Evolutionary conservation across 2,113 vertebrate species (phyloP).

Genomic region (Anas platyrhynchos): DNA sequence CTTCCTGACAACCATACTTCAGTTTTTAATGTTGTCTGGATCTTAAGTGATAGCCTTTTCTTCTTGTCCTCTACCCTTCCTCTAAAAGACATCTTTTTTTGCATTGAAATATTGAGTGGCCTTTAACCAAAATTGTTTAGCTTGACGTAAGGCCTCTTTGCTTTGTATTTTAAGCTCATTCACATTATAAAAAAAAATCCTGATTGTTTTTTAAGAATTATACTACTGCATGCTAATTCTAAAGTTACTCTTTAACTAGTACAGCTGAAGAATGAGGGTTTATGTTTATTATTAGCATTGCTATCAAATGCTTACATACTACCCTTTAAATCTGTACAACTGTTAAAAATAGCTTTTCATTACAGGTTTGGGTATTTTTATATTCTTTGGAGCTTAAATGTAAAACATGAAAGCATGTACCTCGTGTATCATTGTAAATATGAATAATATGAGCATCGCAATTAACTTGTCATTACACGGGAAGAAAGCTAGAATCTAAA

Average conservation of each 20-base stretch:
- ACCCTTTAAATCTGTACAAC: neutral
- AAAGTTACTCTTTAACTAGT: neutral
- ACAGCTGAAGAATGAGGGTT: neutral
- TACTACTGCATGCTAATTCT: neutral
- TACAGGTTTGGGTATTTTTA: neutral
- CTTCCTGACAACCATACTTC: neutral
- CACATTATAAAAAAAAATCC: neutral
- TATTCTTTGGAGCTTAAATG: conserved; percentile 2
- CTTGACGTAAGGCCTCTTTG: neutral
- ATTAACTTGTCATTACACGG: conserved; percentile 9
- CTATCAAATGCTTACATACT: neutral
- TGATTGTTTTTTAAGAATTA: neutral
- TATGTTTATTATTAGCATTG: neutral
- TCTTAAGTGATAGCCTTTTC: neutral
- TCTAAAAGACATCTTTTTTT: neutral
- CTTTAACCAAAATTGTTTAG: neutral
- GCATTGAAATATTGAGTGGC: neutral
- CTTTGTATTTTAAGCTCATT: neutral
- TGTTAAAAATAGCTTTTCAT: neutral
- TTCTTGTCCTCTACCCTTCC: neutral
- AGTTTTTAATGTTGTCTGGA: neutral
- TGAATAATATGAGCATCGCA: neutral
- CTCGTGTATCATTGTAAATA: neutral
- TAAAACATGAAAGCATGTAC: neutral
- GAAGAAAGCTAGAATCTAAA: neutral